Evolutionary conservation across 1,140 invertebrate genomes (phyloP).

Genomic region (Scaptodrosophila lebanonensis): DNA sequence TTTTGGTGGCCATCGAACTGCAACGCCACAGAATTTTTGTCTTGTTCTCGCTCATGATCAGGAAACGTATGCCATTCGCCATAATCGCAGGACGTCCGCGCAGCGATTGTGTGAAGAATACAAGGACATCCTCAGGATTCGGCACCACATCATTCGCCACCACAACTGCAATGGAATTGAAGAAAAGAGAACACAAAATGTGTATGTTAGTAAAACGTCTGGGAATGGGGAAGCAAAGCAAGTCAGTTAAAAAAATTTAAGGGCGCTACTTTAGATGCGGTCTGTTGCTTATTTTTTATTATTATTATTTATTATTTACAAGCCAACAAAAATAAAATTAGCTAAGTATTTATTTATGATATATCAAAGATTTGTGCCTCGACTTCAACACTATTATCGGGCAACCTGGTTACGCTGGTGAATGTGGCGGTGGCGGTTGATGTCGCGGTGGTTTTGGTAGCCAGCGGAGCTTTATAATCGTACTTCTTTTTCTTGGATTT

Average conservation of each 20-base stretch:
- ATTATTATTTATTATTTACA: slow-evolving; percentile 46
- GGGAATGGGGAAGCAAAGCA: slow-evolving; percentile 1
- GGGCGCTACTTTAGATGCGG: background rate
- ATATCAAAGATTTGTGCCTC: slow-evolving; percentile 39
- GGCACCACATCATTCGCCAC: slow-evolving; percentile 68
- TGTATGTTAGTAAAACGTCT: background rate
- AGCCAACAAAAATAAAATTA: slow-evolving; percentile 12
- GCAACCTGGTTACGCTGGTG: slow-evolving; percentile 19
- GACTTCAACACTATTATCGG: slow-evolving; percentile 19
- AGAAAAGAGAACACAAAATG: slow-evolving; percentile 32
- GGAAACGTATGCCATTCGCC: slow-evolving; percentile 73
- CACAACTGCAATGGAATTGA: slow-evolving; percentile 52
- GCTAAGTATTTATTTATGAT: slow-evolving; percentile 48
- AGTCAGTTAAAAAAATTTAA: slow-evolving; percentile 23
- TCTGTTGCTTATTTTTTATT: slow-evolving; percentile 4
- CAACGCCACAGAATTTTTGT: slow-evolving; percentile 77
- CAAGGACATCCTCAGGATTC: slow-evolving; percentile 67
- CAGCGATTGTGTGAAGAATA: slow-evolving; percentile 74
- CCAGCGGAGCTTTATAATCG: too few species aligned
- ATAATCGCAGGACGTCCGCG: slow-evolving; percentile 72
- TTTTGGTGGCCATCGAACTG: slow-evolving; percentile 76
- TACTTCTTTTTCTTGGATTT: too few species aligned
- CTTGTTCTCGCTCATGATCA: slow-evolving; percentile 76
- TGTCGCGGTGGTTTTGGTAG: too few species aligned
- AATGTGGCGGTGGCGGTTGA: too few species aligned